Evolutionary conservation across 2,113 vertebrate genomes (phyloP), one percentile per base, ranked within the genome.

Genomic region (Alosa alosa): DNA sequence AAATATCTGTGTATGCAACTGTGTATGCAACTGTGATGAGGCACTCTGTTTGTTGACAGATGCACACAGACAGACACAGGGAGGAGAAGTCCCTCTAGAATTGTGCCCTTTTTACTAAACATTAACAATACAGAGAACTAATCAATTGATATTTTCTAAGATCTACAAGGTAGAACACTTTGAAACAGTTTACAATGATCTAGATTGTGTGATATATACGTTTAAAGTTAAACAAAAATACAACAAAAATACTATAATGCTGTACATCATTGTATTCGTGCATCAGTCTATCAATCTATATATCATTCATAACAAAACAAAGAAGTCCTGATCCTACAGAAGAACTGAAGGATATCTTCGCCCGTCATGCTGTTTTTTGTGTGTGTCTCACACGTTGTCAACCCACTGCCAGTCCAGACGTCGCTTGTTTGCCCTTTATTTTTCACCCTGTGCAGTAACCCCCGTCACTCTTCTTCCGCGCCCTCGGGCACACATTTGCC

Each of bases 331-430:
- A n/a, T n/a, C n/a, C n/a, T n/a, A n/a, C n/a, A n/a, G n/a, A n/a
- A n/a, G n/a, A 39, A 36, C 10, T 36, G 72, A 41, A 41, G 31
- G 31, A 78, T 15, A 36, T 36, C 13, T 39, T 22, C 18, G 20
- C 55, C 55, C 6, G 55, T 18, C 15, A 55, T 55, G 17, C 52
- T 60, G 18, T 7, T 6, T 60, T 4, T 64, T 86, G 84, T 52
- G 64, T 60, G 20, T 60, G 55, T 60, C 55, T 60, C 55, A 60
- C 55, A 60, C 55, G 5, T 60, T 60, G 55, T 60, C 55, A 60
- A 18, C 0, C 8, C 82, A 83, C 39, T 11, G 83, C 60, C 86
- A 81, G 81, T 81, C 60, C 72, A 82, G 89, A 86, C 82, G 13
- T 5, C 9, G 3, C 31, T 13, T 15, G 72, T 36, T 78, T 78